Conservation (phyloP, 2,888 invertebrate species). For the Cyclophora albipunctata region DNA sequence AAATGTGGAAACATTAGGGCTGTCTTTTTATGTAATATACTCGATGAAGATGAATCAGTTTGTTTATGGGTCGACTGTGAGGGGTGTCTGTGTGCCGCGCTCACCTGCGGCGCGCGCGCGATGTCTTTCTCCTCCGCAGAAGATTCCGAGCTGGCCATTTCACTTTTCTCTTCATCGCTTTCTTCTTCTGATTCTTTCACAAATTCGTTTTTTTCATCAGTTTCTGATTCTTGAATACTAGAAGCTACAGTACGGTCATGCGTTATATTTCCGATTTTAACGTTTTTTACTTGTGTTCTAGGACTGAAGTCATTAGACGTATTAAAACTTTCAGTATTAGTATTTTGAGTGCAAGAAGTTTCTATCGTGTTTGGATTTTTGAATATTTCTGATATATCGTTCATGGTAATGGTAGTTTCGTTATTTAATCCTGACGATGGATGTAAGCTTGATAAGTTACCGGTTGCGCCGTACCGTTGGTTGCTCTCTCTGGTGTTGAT, state of each 20-base stretch:
- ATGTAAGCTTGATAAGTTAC: too few relatives aligned
- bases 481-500: conserved; percentile 24
- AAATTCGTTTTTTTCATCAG: background rate
- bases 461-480: too few relatives aligned
- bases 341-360: conserved; percentile 19
- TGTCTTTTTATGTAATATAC: too few relatives aligned
- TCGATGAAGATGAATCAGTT: background rate
- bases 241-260: too few relatives aligned
- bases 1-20: too few relatives aligned
- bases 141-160: conserved; percentile 16
- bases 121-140: too few relatives aligned
- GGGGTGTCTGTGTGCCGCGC: background rate
- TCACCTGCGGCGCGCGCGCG: too few relatives aligned
- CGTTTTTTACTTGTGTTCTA: too few relatives aligned
- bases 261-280: too few relatives aligned
- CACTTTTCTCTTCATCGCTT: conserved; percentile 23
- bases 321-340: background rate
- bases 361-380: conserved; percentile 23
- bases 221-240: background rate
- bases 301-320: too few relatives aligned
- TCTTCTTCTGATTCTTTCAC: conserved; percentile 1
- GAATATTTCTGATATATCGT: conserved; percentile 36
- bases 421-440: conserved; percentile 19
- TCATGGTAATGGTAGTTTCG: background rate
- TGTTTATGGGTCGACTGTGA: background rate